These are phyloP conservation scores for Cylloceria caligata DNA, from an alignment of 2,888 invertebrate species.

Conservation along the genomic window DNA sequence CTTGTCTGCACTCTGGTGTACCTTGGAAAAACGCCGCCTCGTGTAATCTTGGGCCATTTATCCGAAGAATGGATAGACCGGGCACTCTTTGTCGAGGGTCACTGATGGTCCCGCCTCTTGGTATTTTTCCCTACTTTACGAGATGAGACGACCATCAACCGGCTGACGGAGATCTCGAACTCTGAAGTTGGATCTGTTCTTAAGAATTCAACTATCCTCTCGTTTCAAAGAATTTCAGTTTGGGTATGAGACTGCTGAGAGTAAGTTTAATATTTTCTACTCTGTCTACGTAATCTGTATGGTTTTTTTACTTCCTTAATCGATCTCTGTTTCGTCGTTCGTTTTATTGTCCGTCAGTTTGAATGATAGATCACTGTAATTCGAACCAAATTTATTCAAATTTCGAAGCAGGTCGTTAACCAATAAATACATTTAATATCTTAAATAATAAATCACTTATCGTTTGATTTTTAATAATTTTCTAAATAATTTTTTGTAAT, in stretches of 20 bases:
- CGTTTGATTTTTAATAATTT: too few relatives aligned
- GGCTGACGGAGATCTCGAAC: constrained; percentile 21
- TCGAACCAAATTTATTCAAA: not conserved
- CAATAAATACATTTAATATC: too few relatives aligned
- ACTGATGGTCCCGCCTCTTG: constrained; percentile 22
- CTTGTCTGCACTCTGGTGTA: constrained; percentile 18
- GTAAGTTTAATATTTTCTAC: not conserved
- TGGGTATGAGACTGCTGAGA: not conserved
- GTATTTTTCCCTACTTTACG: constrained; percentile 42
- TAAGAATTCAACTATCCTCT: constrained; percentile 6
- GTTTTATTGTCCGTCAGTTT: not conserved
- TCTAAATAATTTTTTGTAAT: not conserved
- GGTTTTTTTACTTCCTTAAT: not conserved
- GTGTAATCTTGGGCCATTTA: constrained; percentile 63
- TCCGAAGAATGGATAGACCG: constrained; percentile 41
- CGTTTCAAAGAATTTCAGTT: not conserved
- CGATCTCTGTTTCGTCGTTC: not conserved
- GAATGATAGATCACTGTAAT: not conserved
- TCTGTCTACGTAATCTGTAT: not conserved
- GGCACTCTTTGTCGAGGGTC: constrained; percentile 35
- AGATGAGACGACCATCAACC: constrained; percentile 41
- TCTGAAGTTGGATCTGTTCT: constrained; percentile 1
- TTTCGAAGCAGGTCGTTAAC: not conserved
- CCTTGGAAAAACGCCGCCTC: constrained; percentile 55
- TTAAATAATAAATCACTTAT: too few relatives aligned